Evolutionary conservation across 2,797 vertebrate genomes (phyloP).

Genomic region (Adelosebastes latens): DNA sequence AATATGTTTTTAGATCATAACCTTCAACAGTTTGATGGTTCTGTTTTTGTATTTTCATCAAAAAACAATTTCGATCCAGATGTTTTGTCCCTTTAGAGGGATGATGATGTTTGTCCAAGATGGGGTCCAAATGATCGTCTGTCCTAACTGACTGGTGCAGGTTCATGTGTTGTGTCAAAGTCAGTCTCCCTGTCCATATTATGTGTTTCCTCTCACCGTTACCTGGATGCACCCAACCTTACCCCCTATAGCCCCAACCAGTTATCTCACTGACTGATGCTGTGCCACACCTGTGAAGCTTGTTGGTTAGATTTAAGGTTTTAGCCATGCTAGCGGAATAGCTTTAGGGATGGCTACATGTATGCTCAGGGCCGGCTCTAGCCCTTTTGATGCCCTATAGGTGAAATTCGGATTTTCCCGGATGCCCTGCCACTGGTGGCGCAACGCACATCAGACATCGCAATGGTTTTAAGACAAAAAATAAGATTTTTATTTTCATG

Average conservation of each 20-base stretch:
- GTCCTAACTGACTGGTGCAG: background rate
- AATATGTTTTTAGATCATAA: background rate
- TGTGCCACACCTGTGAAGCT: background rate
- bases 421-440: too few relatives aligned
- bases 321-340: background rate
- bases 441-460: too few relatives aligned
- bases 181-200: background rate
- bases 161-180: background rate
- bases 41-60: background rate
- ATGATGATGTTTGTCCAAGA: background rate
- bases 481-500: fast-evolving
- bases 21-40: background rate
- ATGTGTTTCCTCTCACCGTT: background rate
- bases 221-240: background rate
- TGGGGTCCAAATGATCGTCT: background rate
- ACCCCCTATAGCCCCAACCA: background rate
- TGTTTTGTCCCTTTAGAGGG: background rate
- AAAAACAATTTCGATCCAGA: background rate
- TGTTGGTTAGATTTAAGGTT: background rate
- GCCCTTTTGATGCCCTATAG: too few relatives aligned
- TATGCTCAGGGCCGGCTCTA: too few relatives aligned
- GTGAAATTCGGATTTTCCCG: too few relatives aligned
- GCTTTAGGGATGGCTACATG: background rate
- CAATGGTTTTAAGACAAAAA: too few relatives aligned
- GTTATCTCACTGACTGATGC: background rate